Evolutionary conservation across 2,113 vertebrate species (phyloP), one percentile per base, ranked within the genome.

Genomic region (Eonycteris spelaea): DNA sequence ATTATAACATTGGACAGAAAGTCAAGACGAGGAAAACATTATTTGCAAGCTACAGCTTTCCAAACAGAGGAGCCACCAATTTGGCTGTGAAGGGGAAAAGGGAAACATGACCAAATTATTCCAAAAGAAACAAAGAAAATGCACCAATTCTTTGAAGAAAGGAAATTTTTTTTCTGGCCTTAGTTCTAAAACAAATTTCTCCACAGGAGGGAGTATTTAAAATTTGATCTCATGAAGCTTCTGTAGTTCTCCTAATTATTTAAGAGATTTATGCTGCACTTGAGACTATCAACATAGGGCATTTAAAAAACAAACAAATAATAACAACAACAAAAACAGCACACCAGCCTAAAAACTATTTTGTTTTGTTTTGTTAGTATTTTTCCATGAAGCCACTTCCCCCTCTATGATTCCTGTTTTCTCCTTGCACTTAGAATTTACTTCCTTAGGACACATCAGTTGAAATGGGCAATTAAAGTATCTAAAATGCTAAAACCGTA

Each of bases 141-240:
- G 26, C 6, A 86, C 67, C 38, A 48, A 38, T 89, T 86, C 70
- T 75, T 51, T 89, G 51, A 89, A 61, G 67, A 83, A 92, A 30
- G 45, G 4, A 45, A 63, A 55, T 24, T 1, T 63, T 71, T 78
- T 48, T 93, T 77, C 35, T 77, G 61, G 21, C 26, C 21, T 78
- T 59, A 63, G 16, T 67, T 95, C 67, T 92, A 40, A 95, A 93
- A 83, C 38, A 83, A 89, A 88, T 40, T 86, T 71, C 38, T 94
- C 35, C n/a, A 51, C 33, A 40, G 15, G 18, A 22, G 16, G 18
- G 8, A 51, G 9, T 48, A 91, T 65, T 59, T 95, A 77, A 93
- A 91, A 95, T 93, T 38, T 80, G 55, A 68, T 59, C 73, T 77
- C 48, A 53, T 12, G 15, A 80, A 86, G 33, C 35, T 85, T 93